These are phyloP conservation scores for Dicranocentrus wangi DNA, from an alignment of 2,888 invertebrate genomes.

Conservation along the genomic window DNA sequence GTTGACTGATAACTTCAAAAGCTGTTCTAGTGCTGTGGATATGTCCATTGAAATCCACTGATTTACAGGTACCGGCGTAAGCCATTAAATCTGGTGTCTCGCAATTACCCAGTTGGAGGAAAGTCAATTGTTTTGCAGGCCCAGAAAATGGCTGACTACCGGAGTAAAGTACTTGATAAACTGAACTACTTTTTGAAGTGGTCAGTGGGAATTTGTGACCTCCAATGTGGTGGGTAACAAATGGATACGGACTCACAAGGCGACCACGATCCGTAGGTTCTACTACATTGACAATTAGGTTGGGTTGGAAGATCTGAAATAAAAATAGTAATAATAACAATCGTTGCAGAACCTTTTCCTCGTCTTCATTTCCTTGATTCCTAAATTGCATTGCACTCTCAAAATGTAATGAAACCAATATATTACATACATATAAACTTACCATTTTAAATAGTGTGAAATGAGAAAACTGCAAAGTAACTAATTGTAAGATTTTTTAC, in stretches of 20 bases:
- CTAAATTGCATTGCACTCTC: no score
- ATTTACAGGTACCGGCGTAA: constrained; percentile 31
- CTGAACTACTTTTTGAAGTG: constrained; percentile 1
- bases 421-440: no score
- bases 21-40: constrained; percentile 3
- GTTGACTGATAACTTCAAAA: constrained; percentile 29
- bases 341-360: no score
- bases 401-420: no score
- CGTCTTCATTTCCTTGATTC: no score
- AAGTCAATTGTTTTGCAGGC: constrained; percentile 36
- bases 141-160: constrained; percentile 42
- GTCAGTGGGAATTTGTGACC: constrained; percentile 13
- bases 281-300: constrained; percentile 26
- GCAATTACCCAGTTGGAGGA: constrained; percentile 39
- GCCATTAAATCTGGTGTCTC: constrained; percentile 35
- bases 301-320: constrained; percentile 51
- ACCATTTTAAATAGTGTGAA: no score
- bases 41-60: constrained; percentile 45
- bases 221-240: constrained; percentile 27
- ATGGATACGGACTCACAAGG: not conserved
- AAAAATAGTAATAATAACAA: no score
- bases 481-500: no score
- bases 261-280: constrained; percentile 11
- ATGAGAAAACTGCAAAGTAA: no score
- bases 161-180: constrained; percentile 31